Evolutionary conservation across 2,888 invertebrate genomes (phyloP).

Genomic region (Drosophila anomelani): DNA sequence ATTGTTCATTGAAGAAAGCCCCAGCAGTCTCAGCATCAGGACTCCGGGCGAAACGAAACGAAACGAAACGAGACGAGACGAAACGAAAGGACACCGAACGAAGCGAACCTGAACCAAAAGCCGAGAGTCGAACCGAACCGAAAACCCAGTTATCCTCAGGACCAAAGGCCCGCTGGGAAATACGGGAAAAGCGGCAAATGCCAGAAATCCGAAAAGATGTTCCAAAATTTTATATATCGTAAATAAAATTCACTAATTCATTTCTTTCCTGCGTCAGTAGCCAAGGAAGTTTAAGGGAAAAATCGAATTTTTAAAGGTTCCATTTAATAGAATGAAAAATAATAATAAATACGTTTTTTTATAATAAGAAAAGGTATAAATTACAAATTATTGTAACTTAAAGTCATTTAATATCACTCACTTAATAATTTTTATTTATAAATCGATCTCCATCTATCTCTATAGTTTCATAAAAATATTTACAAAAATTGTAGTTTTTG

Average conservation of each 20-base stretch:
- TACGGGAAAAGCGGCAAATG: slow-evolving; percentile 27
- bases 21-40: slow-evolving; percentile 31
- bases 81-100: slow-evolving; percentile 14
- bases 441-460: not conserved
- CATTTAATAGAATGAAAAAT: not conserved
- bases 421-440: too few species aligned
- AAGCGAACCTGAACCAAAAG: slow-evolving; percentile 16
- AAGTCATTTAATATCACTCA: not conserved
- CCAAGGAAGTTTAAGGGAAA: not conserved
- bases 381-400: too few species aligned
- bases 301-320: not conserved
- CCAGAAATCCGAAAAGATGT: not conserved
- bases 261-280: not conserved
- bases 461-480: slow-evolving; percentile 3
- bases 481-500: slow-evolving; percentile 7
- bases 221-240: not conserved
- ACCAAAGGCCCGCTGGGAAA: slow-evolving; percentile 34
- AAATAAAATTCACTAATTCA: too few species aligned
- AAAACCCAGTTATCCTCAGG: slow-evolving; percentile 11
- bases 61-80: slow-evolving; percentile 29
- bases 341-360: not conserved
- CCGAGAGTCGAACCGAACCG: slow-evolving; percentile 16
- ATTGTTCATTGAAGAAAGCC: slow-evolving; percentile 51
- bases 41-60: slow-evolving; percentile 34
- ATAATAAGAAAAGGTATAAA: too few species aligned